Evolutionary conservation across 2,797 vertebrate species (phyloP).

Genomic region (Pteronotus mesoamericanus): DNA sequence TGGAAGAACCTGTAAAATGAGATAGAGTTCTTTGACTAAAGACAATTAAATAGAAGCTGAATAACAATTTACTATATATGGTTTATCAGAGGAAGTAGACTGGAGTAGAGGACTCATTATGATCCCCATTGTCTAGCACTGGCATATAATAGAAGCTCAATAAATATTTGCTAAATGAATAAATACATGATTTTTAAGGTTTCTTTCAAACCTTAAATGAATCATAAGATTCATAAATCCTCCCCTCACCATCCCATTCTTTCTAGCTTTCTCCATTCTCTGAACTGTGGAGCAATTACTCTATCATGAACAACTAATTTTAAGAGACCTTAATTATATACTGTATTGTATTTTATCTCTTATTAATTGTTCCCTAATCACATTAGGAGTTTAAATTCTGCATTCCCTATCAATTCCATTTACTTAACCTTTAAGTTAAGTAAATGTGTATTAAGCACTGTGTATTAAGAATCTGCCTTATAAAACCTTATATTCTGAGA

Average conservation of each 20-base stretch:
- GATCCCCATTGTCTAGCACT: not conserved
- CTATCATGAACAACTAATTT: conserved; percentile 42
- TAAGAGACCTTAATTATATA: conserved; percentile 50
- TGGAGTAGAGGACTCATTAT: not conserved
- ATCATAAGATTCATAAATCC: not conserved
- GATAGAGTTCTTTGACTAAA: not conserved
- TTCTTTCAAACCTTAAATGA: not conserved
- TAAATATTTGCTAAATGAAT: not conserved
- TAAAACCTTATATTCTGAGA: not conserved
- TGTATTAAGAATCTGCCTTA: not conserved
- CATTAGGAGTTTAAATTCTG: not conserved
- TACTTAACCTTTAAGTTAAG: conserved; percentile 15
- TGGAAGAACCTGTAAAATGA: not conserved
- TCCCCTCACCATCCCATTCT: not conserved
- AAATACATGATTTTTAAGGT: not conserved
- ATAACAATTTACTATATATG: not conserved
- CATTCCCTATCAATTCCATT: conserved; percentile 2
- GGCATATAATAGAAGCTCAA: not conserved
- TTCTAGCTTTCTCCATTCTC: conserved; percentile 29
- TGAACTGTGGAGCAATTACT: not conserved
- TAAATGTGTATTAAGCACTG: not conserved
- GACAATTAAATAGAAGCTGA: not conserved
- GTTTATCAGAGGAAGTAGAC: not conserved
- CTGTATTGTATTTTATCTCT: not conserved
- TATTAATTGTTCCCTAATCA: conserved; percentile 25